Conservation (phyloP, 2,888 invertebrate species). For the Neocrepidodera transversa region DNA sequence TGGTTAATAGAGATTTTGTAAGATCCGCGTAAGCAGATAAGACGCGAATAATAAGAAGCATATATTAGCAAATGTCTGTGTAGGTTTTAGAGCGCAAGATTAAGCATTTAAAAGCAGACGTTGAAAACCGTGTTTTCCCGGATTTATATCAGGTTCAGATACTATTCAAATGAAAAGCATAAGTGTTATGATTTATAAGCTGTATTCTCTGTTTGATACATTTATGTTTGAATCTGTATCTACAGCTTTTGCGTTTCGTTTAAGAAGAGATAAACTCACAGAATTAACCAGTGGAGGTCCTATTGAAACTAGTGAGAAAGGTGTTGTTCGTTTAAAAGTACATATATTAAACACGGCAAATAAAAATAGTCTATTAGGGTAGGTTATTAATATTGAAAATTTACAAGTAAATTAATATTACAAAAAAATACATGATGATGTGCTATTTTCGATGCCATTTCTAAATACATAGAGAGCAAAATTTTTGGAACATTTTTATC, state of each 20-base stretch:
- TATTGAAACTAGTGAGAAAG: no score
- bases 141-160: constrained; percentile 51
- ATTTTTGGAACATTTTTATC: no score
- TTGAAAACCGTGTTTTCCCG: constrained; percentile 47
- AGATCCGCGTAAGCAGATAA: constrained; percentile 31
- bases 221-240: constrained; percentile 33
- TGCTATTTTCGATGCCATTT: no score
- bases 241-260: constrained; percentile 6
- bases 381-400: no score
- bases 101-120: constrained; percentile 48
- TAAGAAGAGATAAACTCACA: not conserved
- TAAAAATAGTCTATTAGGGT: no score
- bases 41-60: constrained; percentile 42
- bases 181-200: constrained; percentile 53
- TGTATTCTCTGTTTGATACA: constrained; percentile 35
- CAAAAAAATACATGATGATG: no score
- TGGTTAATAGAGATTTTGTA: constrained; percentile 28
- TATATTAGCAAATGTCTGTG: constrained; percentile 47
- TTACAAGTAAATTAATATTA: no score
- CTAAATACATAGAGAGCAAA: no score
- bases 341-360: no score
- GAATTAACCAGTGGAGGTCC: not conserved
- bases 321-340: no score
- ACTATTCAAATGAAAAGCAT: constrained; percentile 52
- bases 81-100: constrained; percentile 49